Base-by-base conservation (phyloP, 2,888 invertebrate genomes). In the Gymnoscelis rufifasciata region DNA sequence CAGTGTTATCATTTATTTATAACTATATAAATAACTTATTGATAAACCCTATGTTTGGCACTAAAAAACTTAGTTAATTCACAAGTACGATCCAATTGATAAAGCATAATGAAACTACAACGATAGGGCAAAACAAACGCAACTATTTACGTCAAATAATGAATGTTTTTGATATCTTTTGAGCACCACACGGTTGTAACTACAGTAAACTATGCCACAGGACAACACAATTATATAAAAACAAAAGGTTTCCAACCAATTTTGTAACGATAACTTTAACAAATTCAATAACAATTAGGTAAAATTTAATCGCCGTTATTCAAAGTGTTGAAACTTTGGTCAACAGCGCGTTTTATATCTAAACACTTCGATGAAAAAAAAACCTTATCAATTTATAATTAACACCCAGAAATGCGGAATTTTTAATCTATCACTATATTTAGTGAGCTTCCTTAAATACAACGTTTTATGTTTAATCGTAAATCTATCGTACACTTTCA, bases 41-140 rank as follows among this genome's bases (percentile, higher is more conserved):
- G 76, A 82, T 83, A 82, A 80, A 78, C 71, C 73, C 78, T 83
- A 83, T 73, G 54, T 75, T 87, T 88, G 87, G 88, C 88, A 88
- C 87, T 83, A 87, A 86, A 68, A 83, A 78, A 84, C 78, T 74
- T 84, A 87, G 78, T 81, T 79, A 75, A 65, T 76, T 74, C 66
- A 64, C 68, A 78, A 74, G 72, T 72, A 57, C 52, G 66, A 71
- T 60, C 56, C 53, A 71, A 71, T 67, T 54, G 50, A 65, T 59
- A 65, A 53, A 61, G 59, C 52, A 62, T 52, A 28, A 33, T 24
- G 38, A 41, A 48, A 26, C 50, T 58, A 54, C 53, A 66, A 67
- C 57, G 55, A 60, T 61, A 65, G 60, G 63, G 66, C 55, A 52
- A 56, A 52, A 10, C 30, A 57, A 55, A 38, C 31, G 38, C 49